phyloP scores from a whole-genome alignment of 2,113 vertebrate species.

The Vidua macroura region DNA sequence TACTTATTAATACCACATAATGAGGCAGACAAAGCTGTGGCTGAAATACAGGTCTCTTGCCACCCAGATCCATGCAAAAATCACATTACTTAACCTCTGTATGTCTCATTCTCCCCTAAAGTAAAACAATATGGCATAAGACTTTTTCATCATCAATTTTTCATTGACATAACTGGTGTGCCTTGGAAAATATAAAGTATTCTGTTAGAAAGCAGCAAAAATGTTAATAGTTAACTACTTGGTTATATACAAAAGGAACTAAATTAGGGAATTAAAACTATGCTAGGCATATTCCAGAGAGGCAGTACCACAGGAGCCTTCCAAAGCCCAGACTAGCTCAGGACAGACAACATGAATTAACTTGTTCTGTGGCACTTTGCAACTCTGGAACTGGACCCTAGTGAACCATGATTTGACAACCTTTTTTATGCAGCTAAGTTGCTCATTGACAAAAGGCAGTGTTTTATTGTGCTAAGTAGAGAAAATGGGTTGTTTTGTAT shows the following conservation, averaged over 20 bases:
- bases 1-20: neutral
- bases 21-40: neutral
- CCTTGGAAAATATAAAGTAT: neutral
- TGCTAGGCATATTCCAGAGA: neutral
- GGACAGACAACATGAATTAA: rapidly evolving
- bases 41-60: neutral
- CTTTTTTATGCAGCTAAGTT: neutral
- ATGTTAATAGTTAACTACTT: neutral
- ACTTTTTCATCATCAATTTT: neutral
- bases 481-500: neutral
- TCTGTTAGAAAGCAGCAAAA: neutral
- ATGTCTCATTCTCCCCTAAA: neutral
- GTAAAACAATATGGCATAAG: neutral
- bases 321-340: neutral
- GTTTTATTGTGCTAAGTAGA: neutral
- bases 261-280: neutral
- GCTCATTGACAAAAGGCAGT: neutral
- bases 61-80: neutral
- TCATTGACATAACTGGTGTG: neutral
- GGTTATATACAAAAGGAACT: neutral
- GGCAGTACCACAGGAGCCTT: neutral
- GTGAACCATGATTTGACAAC: neutral
- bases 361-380: neutral
- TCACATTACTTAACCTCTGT: neutral
- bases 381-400: neutral